Percentiles rank a stretch among this genome's conserved stretches.
Evolutionary conservation across 1,140 invertebrate genomes (phyloP).

Genomic region (Caenorhabditis remanei): DNA sequence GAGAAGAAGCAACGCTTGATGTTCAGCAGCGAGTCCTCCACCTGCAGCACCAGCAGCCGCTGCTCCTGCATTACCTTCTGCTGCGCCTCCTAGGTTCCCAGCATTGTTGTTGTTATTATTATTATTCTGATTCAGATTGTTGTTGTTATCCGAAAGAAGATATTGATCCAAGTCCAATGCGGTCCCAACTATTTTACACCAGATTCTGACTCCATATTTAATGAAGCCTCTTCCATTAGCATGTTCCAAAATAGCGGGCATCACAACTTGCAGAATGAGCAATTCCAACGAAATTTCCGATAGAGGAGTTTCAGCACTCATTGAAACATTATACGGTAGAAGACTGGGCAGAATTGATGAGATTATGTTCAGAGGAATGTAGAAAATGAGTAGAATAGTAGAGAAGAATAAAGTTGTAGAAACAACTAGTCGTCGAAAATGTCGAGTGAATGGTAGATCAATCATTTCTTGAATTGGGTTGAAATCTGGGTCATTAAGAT

Average conservation of each 20-base stretch:
- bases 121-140: conserved; percentile 21
- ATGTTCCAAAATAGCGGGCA: conserved; percentile 94
- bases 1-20: conserved; percentile 79
- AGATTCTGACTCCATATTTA: conserved; percentile 87
- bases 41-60: conserved; percentile 53
- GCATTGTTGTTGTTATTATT: background rate
- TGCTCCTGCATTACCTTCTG: background rate
- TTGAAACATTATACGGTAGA: conserved; percentile 90
- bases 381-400: conserved; percentile 93
- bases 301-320: conserved; percentile 84
- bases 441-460: conserved; percentile 91
- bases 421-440: conserved; percentile 89
- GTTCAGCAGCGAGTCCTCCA: conserved; percentile 76
- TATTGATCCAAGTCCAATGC: conserved; percentile 62
- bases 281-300: conserved; percentile 92
- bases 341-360: conserved; percentile 83
- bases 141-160: conserved; percentile 61
- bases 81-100: background rate
- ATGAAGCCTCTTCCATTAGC: conserved; percentile 93
- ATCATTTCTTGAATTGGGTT: conserved; percentile 94
- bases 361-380: conserved; percentile 86
- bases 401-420: conserved; percentile 93
- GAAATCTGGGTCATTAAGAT: conserved; percentile 98
- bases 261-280: conserved; percentile 92
- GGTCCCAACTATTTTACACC: conserved; percentile 82